Evolutionary conservation across 2,888 invertebrate genomes (phyloP).

Genomic region (Eumerus sabulonum): DNA sequence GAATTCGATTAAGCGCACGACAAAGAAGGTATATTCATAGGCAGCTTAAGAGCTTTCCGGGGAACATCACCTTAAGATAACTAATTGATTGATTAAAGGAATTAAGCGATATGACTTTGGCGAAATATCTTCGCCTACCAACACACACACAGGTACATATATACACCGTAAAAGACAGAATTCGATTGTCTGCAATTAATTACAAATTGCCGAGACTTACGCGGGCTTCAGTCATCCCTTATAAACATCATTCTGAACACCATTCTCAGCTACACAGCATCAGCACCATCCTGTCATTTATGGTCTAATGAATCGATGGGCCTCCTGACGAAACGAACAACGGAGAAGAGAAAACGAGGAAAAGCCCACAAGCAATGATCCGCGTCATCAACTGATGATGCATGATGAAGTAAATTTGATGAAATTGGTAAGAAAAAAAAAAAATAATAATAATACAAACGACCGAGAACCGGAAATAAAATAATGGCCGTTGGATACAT

Average conservation of each 20-base stretch:
- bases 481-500: background rate
- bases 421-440: constrained; percentile 46
- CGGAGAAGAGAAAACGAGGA: background rate
- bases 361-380: constrained; percentile 41
- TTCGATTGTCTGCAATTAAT: constrained; percentile 62
- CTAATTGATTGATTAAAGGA: constrained; percentile 68
- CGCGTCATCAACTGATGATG: constrained; percentile 53
- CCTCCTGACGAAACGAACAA: background rate
- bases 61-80: constrained; percentile 65
- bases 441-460: constrained; percentile 13
- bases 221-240: background rate
- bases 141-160: constrained; percentile 19
- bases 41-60: constrained; percentile 60
- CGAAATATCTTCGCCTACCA: constrained; percentile 2
- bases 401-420: constrained; percentile 58
- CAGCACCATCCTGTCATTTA: constrained; percentile 19
- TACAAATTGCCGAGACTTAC: constrained; percentile 60
- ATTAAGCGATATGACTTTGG: constrained; percentile 59
- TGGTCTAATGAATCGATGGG: constrained; percentile 16
- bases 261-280: background rate
- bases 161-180: constrained; percentile 16
- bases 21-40: constrained; percentile 35
- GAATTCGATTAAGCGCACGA: background rate
- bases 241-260: constrained; percentile 3
- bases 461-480: constrained; percentile 3